Evolutionary conservation across 2,113 vertebrate genomes (phyloP), one percentile per base, ranked within the genome.

Genomic region (Vulpes lagopus): DNA sequence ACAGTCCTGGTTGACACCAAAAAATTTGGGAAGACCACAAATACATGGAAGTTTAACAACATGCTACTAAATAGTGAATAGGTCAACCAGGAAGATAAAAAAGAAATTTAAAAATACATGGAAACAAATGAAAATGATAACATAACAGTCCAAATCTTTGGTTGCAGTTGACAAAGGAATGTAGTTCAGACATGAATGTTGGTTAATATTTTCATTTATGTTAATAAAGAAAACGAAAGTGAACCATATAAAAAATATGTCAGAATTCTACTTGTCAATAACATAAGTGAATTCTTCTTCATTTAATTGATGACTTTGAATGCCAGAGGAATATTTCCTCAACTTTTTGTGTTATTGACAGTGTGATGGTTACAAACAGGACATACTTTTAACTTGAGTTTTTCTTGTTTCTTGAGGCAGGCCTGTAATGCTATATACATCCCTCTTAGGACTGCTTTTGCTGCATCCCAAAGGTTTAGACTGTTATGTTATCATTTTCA

Each of bases 221-320:
- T 32, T 96, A n/a, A 60, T 22, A 51, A 93, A 53, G 65, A 92
- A 76, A 83, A 69, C 53, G 51, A 95, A 83, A 89, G 49, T 20
- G 80, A 88, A 74, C 69, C 38, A 74, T 0, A 5, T 35, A 73
- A 79, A 87, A 80, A 51, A 11, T 67, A 80, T 60, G 43, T 49
- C 38, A n/a, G 57, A 95, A 67, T 32, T 92, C 27, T 55, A 38
- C 53, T 74, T 78, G 7, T 89, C 78, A 76, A 65, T 49, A 43
- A 10, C 11, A 69, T 10, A 38, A 96, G 35, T 76, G 57, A 82
- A 43, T 43, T 43, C 30, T 59, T 88, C 71, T 85, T 20, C 35
- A 38, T n/a, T 57, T 19, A 82, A 78, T 59, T 35, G 22, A 81
- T 55, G 35, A 89, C 30, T 38, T 93, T 12, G 30, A 96, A 53